A percentile compares a stretch with the other conserved stretches of the same genome.
Evolutionary conservation across 2,888 invertebrate genomes (phyloP).

Genomic region (Arenicola marina): DNA sequence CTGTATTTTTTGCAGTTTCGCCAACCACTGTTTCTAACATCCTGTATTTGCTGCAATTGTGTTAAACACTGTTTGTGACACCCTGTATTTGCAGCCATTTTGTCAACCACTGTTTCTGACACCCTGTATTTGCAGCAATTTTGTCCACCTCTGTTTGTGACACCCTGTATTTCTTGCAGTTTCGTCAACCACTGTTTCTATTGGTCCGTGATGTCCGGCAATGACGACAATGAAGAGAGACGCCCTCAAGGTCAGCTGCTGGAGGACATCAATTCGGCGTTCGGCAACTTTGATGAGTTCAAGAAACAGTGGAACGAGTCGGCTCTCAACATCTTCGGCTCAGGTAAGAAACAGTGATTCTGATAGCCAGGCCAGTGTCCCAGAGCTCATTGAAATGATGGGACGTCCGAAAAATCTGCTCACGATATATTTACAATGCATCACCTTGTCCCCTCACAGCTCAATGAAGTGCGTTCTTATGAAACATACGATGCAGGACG

Average conservation of each 20-base stretch:
- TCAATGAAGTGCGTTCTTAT: no score
- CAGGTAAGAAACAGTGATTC: no score
- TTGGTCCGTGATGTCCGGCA: constrained; percentile 48
- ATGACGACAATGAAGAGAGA: constrained; percentile 37
- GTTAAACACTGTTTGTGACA: no score
- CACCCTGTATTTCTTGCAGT: constrained; percentile 29
- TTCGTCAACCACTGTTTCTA: constrained; percentile 51
- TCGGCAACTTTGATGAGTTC: constrained; percentile 42
- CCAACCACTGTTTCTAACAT: constrained; percentile 53
- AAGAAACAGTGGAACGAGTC: constrained; percentile 39
- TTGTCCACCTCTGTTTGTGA: no score
- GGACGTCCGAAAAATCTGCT: no score
- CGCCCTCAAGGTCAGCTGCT: constrained; percentile 35
- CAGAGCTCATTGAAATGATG: no score
- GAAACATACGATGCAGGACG: no score
- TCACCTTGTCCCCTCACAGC: no score
- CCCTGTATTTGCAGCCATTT: constrained; percentile 33
- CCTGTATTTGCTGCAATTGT: no score
- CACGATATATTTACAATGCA: no score
- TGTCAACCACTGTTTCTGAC: constrained; percentile 51
- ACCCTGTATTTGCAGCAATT: no score
- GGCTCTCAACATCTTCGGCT: constrained; percentile 46
- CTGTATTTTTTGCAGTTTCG: constrained; percentile 35
- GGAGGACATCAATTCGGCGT: constrained; percentile 38
- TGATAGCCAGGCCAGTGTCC: no score